phyloP scores from a whole-genome alignment of 2,888 invertebrate genomes.

The Sarcophaga subvicina region DNA sequence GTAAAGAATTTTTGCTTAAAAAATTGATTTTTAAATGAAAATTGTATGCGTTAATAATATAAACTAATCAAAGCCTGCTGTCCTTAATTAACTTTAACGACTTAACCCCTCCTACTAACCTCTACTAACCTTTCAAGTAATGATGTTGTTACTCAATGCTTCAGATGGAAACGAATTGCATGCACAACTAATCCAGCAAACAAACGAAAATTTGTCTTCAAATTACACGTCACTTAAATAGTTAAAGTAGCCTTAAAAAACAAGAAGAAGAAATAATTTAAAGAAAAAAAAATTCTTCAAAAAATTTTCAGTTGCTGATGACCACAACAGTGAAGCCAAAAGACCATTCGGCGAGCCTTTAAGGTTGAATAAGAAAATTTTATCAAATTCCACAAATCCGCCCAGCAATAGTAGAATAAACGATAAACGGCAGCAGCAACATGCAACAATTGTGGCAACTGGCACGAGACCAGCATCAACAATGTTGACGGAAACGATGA shows the following conservation, averaged over 20 bases:
- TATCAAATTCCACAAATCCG: constrained; percentile 47
- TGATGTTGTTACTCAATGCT: constrained; percentile 48
- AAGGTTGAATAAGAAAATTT: constrained; percentile 83
- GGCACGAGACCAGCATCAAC: constrained; percentile 1
- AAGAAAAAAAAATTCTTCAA: not conserved
- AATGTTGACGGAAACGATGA: constrained; percentile 34
- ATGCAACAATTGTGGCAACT: constrained; percentile 8
- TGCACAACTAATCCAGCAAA: constrained; percentile 6
- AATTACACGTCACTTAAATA: not conserved
- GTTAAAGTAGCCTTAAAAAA: not conserved
- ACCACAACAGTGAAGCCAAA: constrained; percentile 72
- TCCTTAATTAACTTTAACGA: not conserved
- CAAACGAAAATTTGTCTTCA: constrained; percentile 52
- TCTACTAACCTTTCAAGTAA: constrained; percentile 41
- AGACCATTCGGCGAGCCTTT: constrained; percentile 91
- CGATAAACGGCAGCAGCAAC: not conserved
- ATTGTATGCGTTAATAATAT: too few species aligned
- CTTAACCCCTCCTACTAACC: not conserved
- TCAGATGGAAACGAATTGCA: constrained; percentile 12
- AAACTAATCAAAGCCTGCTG: not conserved
- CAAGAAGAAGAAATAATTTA: not conserved
- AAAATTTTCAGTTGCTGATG: constrained; percentile 71
- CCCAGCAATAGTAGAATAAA: not conserved
- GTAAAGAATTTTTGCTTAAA: too few species aligned
- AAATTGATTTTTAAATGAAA: too few species aligned